phyloP scores from a whole-genome alignment of 2,797 vertebrate species.

The Emys orbicularis region DNA sequence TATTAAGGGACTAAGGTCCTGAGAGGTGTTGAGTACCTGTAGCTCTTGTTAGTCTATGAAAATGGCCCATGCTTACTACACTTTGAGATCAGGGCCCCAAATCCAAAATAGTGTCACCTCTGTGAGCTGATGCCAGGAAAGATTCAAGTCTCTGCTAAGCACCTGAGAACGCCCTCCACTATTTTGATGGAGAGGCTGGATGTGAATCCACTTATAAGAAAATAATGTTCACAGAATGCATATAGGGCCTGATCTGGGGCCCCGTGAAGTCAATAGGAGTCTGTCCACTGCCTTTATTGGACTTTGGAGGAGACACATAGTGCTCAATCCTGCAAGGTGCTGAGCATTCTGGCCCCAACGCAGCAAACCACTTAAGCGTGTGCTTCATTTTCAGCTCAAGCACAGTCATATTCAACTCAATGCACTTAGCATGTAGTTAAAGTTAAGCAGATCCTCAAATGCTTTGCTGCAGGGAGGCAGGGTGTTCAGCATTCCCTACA shows the following conservation, averaged over 20 bases:
- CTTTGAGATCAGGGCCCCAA: background rate
- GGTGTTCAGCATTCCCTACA: background rate
- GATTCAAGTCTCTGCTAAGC: background rate
- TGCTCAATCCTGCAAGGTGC: background rate
- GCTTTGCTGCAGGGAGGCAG: background rate
- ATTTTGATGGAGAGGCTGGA: background rate
- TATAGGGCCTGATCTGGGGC: background rate
- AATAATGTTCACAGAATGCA: background rate
- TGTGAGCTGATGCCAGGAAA: background rate
- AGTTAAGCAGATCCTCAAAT: background rate
- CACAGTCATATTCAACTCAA: accelerated
- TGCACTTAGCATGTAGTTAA: background rate
- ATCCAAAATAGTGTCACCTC: background rate
- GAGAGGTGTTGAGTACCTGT: background rate
- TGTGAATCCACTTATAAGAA: background rate
- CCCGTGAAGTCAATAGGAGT: background rate
- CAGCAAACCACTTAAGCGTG: accelerated
- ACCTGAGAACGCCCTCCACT: background rate
- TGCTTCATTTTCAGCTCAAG: accelerated
- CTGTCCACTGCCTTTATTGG: background rate
- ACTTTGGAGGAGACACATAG: background rate
- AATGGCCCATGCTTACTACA: background rate
- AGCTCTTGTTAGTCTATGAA: background rate
- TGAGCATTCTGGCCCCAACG: background rate
- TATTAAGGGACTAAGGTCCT: accelerated